Percentiles rank a stretch among this genome's conserved stretches.
phyloP scores from a whole-genome alignment of 2,888 invertebrate genomes.

The Oligia latruncula region DNA sequence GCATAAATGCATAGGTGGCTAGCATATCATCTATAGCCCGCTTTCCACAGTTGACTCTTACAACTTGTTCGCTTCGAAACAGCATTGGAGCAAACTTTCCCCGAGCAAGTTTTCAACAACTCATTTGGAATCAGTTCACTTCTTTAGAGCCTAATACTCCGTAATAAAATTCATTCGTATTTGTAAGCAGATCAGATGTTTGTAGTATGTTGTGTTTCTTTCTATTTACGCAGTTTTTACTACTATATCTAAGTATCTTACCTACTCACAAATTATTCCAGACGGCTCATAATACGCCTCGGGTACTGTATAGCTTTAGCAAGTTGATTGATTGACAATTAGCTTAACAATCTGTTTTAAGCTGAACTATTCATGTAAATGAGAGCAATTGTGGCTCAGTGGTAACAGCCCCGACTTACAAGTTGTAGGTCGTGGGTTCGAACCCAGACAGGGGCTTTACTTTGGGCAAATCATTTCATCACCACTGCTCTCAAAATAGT shows the following conservation, averaged over 20 bases:
- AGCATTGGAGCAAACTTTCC: constrained; percentile 42
- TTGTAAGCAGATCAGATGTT: constrained; percentile 6
- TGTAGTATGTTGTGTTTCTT: not conserved
- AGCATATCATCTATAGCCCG: constrained; percentile 8
- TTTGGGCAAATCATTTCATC: too few relatives aligned
- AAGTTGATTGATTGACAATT: not conserved
- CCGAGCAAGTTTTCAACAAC: constrained; percentile 46
- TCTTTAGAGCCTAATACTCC: constrained; percentile 37
- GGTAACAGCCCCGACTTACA: too few relatives aligned
- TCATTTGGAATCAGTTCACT: constrained; percentile 46
- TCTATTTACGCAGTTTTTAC: not conserved
- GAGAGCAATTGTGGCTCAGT: too few relatives aligned
- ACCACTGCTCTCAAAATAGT: too few relatives aligned
- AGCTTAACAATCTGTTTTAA: not conserved
- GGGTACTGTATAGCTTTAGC: not conserved
- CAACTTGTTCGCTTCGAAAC: constrained; percentile 40
- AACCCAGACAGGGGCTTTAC: too few relatives aligned
- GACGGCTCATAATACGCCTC: not conserved
- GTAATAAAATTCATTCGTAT: constrained; percentile 45
- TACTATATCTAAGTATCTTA: not conserved
- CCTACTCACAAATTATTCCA: not conserved
- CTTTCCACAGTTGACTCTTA: constrained; percentile 28
- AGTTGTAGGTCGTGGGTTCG: too few relatives aligned
- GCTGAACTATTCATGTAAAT: not conserved
- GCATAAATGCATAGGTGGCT: constrained; percentile 25